Evolutionary conservation across 2,113 vertebrate species (phyloP), one percentile per base, ranked within the genome.

Genomic region (Suricata suricatta): DNA sequence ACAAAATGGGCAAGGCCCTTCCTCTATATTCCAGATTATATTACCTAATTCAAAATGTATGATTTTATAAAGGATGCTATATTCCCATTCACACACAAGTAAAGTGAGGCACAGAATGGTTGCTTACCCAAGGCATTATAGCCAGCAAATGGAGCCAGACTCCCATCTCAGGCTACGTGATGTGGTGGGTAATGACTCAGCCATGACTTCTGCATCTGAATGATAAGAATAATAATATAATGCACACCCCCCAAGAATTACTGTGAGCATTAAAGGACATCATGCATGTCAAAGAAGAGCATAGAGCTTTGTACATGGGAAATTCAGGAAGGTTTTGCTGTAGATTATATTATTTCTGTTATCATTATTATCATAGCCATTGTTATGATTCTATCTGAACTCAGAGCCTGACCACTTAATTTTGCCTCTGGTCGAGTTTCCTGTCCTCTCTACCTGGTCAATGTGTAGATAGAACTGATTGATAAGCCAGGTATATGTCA

Each of bases 21-120:
- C 27, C 41, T 80, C 69, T 87, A 38, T 10, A 64, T 27, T 87
- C 54, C 57, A 88, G 72, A 68, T 64, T 60, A 57, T 4, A 31
- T 47, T 29, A 19, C 60, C 64, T 95, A 41, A 97, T 84, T 90
- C 29, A 86, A 92, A 97, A 91, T 82, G 2, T 72, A 52, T 84
- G 74, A 93, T 25, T 76, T 72, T 68, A 64, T 85, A 35, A 69
- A 90, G 35, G 57, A 69, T 88, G 74, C 15, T 66, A 79, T 47
- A 66, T 7, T 41, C 66, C 63, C 35, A 81, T 60, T 35, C 35
- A 44, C 27, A 72, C 60, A 66, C n/a, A 35, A 82, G 44, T 50
- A 92, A 81, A 96, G 41, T 50, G 21, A 80, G 14, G 21, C 17
- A 57, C 0, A 63, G 41, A 82, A 71, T 64, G 15, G 87, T 66